These are phyloP conservation scores for Augiades crinisus DNA, from an alignment of 2,888 invertebrate species.

Conservation along the genomic window DNA sequence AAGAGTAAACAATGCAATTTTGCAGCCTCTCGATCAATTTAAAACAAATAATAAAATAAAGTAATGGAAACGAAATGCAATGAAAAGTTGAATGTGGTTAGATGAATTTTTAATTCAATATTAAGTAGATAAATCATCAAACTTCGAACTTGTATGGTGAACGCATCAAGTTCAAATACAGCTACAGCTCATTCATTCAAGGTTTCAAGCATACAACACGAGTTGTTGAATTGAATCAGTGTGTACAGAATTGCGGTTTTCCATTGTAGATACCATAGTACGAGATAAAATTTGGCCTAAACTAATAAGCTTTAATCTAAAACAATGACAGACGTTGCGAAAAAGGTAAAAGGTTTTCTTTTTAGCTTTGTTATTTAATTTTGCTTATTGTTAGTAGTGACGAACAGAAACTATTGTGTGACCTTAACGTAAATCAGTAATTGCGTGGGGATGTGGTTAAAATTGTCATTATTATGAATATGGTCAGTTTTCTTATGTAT, in stretches of 20 bases:
- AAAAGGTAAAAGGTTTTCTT: slow-evolving; percentile 53
- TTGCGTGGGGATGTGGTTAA: not conserved
- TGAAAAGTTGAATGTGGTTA: slow-evolving; percentile 11
- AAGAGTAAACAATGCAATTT: slow-evolving; percentile 9
- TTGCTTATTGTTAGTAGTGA: slow-evolving; percentile 6
- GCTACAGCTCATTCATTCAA: slow-evolving; percentile 46
- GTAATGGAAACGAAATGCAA: slow-evolving; percentile 7
- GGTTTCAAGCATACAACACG: slow-evolving; percentile 49
- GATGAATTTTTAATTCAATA: slow-evolving; percentile 9
- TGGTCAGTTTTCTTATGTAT: not conserved
- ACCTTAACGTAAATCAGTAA: slow-evolving; percentile 14
- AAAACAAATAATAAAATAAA: not conserved
- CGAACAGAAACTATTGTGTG: slow-evolving; percentile 3
- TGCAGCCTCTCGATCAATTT: not conserved
- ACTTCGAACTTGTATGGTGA: not conserved
- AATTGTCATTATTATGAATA: not conserved
- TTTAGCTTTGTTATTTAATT: slow-evolving; percentile 13
- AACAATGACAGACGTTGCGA: slow-evolving; percentile 72
- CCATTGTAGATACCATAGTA: slow-evolving; percentile 31
- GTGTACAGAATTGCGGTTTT: slow-evolving; percentile 20
- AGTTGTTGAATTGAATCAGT: slow-evolving; percentile 42
- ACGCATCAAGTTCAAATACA: slow-evolving; percentile 28
- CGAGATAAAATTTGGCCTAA: slow-evolving; percentile 29
- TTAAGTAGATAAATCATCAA: not conserved
- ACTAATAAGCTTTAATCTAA: slow-evolving; percentile 33